Conservation (phyloP, 1,140 invertebrate genomes). For the Pseudomyrmex dendroicus region DNA sequence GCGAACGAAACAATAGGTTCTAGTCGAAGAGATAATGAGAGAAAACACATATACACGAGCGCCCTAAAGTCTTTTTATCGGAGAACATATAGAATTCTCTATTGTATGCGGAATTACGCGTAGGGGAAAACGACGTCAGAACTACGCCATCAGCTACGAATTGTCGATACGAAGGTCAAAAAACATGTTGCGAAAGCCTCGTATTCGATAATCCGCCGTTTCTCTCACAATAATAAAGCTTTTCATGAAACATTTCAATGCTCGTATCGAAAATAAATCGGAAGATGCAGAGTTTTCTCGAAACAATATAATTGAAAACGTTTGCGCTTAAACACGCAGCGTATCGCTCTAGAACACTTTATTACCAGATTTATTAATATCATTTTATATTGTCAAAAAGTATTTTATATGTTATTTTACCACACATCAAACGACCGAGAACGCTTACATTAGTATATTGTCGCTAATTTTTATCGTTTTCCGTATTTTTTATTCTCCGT, state of each 20-base stretch:
- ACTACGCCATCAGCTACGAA: not conserved
- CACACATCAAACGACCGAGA: too few species aligned
- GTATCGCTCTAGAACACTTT: too few species aligned
- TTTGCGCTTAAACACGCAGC: too few species aligned
- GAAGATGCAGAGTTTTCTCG: not conserved
- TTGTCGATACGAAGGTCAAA: slow-evolving; percentile 62
- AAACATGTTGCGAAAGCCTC: slow-evolving; percentile 70
- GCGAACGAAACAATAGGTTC: not conserved
- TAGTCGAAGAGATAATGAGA: not conserved
- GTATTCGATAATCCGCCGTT: not conserved
- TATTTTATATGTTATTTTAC: too few species aligned
- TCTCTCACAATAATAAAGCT: slow-evolving; percentile 6
- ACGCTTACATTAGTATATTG: too few species aligned
- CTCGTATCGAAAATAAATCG: not conserved
- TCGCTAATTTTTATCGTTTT: too few species aligned
- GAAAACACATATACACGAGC: too few species aligned
- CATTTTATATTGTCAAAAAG: too few species aligned
- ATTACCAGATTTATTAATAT: too few species aligned
- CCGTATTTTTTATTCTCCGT: too few species aligned
- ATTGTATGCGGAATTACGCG: slow-evolving; percentile 86
- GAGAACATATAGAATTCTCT: slow-evolving; percentile 89
- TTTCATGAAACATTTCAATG: slow-evolving; percentile 10
- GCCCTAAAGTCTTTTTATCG: slow-evolving; percentile 71
- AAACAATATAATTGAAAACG: too few species aligned
- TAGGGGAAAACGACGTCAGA: slow-evolving; percentile 9